Evolutionary conservation across 2,797 vertebrate genomes (phyloP).

Genomic region (Lepilemur ruficaudatus): DNA sequence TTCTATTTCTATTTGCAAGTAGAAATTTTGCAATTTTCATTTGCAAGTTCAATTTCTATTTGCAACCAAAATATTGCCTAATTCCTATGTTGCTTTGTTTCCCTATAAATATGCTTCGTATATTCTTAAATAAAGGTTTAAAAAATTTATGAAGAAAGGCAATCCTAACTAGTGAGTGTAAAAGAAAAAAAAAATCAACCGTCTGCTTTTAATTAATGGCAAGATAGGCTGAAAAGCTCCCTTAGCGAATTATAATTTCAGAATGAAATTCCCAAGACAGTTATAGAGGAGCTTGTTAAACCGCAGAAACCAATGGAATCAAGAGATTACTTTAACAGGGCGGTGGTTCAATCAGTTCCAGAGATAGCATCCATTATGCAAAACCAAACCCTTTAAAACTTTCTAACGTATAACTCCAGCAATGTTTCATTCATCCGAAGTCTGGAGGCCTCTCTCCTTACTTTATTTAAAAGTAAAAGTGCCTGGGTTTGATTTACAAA

Average conservation of each 20-base stretch:
- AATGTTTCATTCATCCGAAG: not conserved
- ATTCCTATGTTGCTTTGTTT: not conserved
- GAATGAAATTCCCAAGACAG: constrained; percentile 50
- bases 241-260: constrained; percentile 60
- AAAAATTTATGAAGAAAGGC: not conserved
- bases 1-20: not conserved
- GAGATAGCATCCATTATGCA: constrained; percentile 29
- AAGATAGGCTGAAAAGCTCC: constrained; percentile 23
- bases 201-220: constrained; percentile 61
- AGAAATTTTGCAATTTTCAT: too few relatives aligned
- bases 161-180: not conserved
- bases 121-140: not conserved
- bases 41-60: not conserved
- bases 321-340: not conserved
- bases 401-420: not conserved
- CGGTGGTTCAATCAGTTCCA: not conserved
- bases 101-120: not conserved
- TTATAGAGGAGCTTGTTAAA: constrained; percentile 24
- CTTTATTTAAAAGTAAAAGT: not conserved
- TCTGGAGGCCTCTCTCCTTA: not conserved
- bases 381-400: constrained; percentile 46
- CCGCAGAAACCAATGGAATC: constrained; percentile 32
- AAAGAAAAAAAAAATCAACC: not conserved
- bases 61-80: not conserved
- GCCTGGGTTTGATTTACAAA: not conserved